Percentiles rank a stretch among this genome's conserved stretches.
These are phyloP conservation scores for Dicaeum eximium DNA, from an alignment of 2,113 vertebrate genomes.

Conservation along the genomic window DNA sequence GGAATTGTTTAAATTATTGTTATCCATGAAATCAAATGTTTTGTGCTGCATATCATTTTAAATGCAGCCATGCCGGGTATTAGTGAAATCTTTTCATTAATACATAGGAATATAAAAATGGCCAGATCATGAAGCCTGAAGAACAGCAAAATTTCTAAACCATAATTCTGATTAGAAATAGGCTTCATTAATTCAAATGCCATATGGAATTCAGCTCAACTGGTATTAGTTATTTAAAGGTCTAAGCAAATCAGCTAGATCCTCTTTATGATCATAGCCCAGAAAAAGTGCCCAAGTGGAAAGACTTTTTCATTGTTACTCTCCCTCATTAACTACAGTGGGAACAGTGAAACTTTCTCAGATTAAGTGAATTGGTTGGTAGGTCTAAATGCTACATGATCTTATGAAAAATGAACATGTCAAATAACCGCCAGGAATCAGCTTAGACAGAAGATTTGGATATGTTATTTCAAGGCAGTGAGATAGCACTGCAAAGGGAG, in stretches of 20 bases:
- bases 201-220: neutral
- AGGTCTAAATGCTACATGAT: neutral
- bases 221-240: neutral
- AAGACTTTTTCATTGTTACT: neutral
- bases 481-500: neutral
- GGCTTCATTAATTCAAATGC: neutral
- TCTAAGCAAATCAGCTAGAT: neutral
- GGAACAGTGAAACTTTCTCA: neutral
- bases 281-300: neutral
- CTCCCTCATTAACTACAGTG: neutral
- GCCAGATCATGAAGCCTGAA: neutral
- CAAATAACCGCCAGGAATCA: neutral
- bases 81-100: neutral
- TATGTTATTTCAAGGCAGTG: neutral
- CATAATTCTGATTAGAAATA: neutral
- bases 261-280: neutral
- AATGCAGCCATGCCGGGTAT: neutral
- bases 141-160: neutral
- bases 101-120: neutral
- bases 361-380: neutral
- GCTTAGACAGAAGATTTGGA: neutral
- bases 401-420: neutral
- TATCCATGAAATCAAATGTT: neutral
- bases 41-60: neutral
- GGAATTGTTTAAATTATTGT: neutral